Percentiles rank a stretch among this genome's conserved stretches.
Conservation (phyloP, 1,140 invertebrate genomes). For the Zaprionus ornatus region DNA sequence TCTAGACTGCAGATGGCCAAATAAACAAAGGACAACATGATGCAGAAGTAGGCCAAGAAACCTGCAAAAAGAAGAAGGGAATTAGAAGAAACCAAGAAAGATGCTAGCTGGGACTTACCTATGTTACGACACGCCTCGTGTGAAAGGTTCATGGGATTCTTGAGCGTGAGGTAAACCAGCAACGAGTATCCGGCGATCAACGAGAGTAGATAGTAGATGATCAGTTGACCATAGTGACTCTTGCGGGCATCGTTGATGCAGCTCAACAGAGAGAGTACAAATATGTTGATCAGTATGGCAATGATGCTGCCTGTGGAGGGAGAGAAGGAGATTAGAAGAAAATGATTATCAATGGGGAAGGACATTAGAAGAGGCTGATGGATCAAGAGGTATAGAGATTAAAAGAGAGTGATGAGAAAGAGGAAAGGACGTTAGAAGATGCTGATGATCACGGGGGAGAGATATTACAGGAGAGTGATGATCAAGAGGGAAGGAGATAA, state of each 20-base stretch:
- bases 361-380: background rate
- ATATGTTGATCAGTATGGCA: slow-evolving; percentile 73
- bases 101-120: slow-evolving; percentile 27
- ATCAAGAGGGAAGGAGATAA: too few relatives aligned
- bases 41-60: slow-evolving; percentile 89
- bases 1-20: slow-evolving; percentile 91
- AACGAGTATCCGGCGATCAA: slow-evolving; percentile 58
- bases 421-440: too few relatives aligned
- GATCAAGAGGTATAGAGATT: too few relatives aligned
- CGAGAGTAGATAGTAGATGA: slow-evolving; percentile 72
- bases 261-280: slow-evolving; percentile 59
- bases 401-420: background rate
- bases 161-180: slow-evolving; percentile 68
- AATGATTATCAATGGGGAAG: too few relatives aligned
- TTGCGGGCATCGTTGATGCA: slow-evolving; percentile 66
- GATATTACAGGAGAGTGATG: too few relatives aligned
- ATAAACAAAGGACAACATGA: slow-evolving; percentile 90
- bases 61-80: slow-evolving; percentile 68
- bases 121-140: slow-evolving; percentile 69
- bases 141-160: slow-evolving; percentile 73
- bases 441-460: too few relatives aligned
- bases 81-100: background rate
- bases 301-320: slow-evolving; percentile 59
- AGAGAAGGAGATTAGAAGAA: background rate
- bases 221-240: slow-evolving; percentile 68